Base-by-base conservation (phyloP, 1,140 invertebrate species). In the Macrobrachium rosenbergii region DNA sequence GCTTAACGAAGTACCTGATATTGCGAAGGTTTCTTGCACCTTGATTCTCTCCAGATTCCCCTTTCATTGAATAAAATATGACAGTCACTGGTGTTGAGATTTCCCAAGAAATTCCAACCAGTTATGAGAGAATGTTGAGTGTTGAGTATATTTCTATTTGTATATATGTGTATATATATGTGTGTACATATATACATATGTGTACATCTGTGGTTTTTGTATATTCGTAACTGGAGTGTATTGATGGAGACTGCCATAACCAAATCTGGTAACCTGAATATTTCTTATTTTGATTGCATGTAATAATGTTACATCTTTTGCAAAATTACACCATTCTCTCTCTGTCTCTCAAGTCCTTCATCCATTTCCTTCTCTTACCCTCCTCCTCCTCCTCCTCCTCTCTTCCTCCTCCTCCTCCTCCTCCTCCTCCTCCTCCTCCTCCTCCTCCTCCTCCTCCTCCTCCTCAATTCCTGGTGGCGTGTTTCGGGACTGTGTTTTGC, bases 401-500 rank as follows among this genome's bases (percentile, higher is more conserved):
- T 28, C 64, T 73, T 52, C 58, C 59, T 23, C 19, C 37, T 58
- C 16, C 64, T 69, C 45, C 8, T 0, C 16, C 43, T 60, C 58
- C 23, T 14, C 59, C 77, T 59, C 21, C 23, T 7, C 17, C 6
- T 17, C 17, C 2, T 45, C 37, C 6, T 2, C 5, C 59, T 21
- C n/a, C 79, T 28, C 59, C 59, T 16, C 8, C 17, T 28, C 43
- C 58, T 67, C 21, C 67, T n/a, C n/a, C 76, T 60, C 23, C 63
- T 60, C 77, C 64, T 58, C 64, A 63, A 52, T 64, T 19, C 52
- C 23, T 69, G 23, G 28, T 79, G n/a, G 21, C 59, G 23, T 63
- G 59, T 60, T 58, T n/a, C 75, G 62, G 21, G 16, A 63, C 77
- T 81, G 81, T 81, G 84, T 87, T 79, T 87, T 81, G 81, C 77